phyloP scores from a whole-genome alignment of 2,113 vertebrate genomes.

The Fulmarus glacialis region DNA sequence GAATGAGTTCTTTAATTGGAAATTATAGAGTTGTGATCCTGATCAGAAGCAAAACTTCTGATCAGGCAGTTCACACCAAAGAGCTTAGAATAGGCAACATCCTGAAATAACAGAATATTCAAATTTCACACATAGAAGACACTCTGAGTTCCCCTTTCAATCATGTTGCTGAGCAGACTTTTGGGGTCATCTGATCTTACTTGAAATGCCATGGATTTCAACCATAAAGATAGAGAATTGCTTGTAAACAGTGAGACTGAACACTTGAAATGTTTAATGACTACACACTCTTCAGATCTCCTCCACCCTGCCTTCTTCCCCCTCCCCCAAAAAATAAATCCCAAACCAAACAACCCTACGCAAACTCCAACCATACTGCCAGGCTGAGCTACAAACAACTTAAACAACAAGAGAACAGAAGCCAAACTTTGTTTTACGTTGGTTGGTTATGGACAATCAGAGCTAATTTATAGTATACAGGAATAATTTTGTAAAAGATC shows the following conservation, averaged over 20 bases:
- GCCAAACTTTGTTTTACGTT: neutral
- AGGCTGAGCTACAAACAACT: neutral
- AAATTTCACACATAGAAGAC: neutral
- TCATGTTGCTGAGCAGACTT: neutral
- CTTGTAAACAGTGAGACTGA: neutral
- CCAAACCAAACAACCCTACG: neutral
- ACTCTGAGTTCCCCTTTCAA: neutral
- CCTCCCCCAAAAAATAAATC: neutral
- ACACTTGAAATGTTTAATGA: neutral
- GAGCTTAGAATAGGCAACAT: neutral
- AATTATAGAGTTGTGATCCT: neutral
- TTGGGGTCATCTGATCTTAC: neutral
- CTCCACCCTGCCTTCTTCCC: neutral
- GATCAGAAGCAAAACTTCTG: neutral
- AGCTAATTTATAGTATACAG: neutral
- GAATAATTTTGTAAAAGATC: neutral
- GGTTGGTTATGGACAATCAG: neutral
- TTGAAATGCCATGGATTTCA: neutral
- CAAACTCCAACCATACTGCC: neutral
- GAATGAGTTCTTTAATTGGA: neutral
- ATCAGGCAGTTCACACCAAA: neutral
- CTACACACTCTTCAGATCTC: neutral
- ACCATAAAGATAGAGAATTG: neutral
- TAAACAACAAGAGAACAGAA: neutral
- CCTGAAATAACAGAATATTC: constrained; percentile 6